phyloP scores from a whole-genome alignment of 2,888 invertebrate species.

The Clostera curtula region DNA sequence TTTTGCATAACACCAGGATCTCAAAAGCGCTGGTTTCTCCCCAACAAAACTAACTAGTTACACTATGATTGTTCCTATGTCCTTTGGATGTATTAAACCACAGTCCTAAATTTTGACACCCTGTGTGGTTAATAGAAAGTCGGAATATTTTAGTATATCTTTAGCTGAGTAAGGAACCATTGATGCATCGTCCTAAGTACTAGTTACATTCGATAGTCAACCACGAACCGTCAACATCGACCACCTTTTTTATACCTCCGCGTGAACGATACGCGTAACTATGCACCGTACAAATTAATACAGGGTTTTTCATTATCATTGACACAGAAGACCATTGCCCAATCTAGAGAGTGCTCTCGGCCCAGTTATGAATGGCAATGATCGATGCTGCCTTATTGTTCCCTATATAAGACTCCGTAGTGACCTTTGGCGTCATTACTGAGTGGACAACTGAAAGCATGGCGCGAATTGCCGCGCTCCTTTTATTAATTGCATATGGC shows the following conservation, averaged over 20 bases:
- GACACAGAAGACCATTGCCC: constrained; percentile 69
- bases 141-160: no score
- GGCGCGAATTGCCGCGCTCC: constrained; percentile 43
- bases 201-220: no score
- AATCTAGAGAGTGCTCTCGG: constrained; percentile 62
- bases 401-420: constrained; percentile 60
- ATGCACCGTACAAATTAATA: constrained; percentile 61
- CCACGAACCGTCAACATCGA: no score
- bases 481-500: constrained; percentile 34
- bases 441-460: constrained; percentile 48
- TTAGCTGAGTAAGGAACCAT: no score
- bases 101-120: no score
- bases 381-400: constrained; percentile 51
- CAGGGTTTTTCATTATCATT: constrained; percentile 70
- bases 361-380: constrained; percentile 65
- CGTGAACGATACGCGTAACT: constrained; percentile 47
- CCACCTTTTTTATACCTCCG: constrained; percentile 21
- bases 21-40: no score
- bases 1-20: no score
- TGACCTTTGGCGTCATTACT: constrained; percentile 60
- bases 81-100: no score
- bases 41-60: no score
- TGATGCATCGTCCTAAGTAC: no score
- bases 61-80: no score
- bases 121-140: no score